phyloP scores from a whole-genome alignment of 1,140 invertebrate genomes.

The Euwallacea fornicatus region DNA sequence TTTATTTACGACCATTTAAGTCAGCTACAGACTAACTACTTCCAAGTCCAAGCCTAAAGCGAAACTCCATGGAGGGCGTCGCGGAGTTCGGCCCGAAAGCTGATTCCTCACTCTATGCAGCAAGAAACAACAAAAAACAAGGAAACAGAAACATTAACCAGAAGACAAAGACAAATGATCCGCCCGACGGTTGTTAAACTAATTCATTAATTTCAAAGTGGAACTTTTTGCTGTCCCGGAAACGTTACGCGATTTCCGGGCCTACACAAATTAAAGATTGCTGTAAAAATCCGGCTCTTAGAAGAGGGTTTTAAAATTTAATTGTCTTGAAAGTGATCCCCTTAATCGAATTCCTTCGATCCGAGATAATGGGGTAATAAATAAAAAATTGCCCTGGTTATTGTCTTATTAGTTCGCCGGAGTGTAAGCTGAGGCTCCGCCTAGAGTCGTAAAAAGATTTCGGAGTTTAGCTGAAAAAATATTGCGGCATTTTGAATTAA shows the following conservation, averaged over 20 bases:
- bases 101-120: background rate
- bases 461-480: too few relatives aligned
- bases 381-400: background rate
- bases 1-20: background rate
- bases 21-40: background rate
- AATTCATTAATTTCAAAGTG: constrained; percentile 16
- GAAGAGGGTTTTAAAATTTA: constrained; percentile 6
- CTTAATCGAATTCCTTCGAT: constrained; percentile 11
- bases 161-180: constrained; percentile 12
- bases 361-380: constrained; percentile 5
- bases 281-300: background rate
- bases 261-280: constrained; percentile 3
- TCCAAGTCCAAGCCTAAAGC: too few relatives aligned
- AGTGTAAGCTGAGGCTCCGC: background rate
- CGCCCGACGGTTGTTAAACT: constrained; percentile 9
- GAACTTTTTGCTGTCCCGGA: background rate
- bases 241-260: background rate
- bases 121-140: constrained; percentile 2
- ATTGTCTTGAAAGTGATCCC: constrained; percentile 12
- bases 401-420: background rate
- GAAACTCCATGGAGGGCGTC: too few relatives aligned
- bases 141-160: background rate
- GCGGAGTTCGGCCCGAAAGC: too few relatives aligned
- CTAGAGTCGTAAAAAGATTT: too few relatives aligned
- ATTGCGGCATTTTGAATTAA: too few relatives aligned